Conservation (phyloP, 2,113 vertebrate species). For the Gasterosteus aculeatus region DNA sequence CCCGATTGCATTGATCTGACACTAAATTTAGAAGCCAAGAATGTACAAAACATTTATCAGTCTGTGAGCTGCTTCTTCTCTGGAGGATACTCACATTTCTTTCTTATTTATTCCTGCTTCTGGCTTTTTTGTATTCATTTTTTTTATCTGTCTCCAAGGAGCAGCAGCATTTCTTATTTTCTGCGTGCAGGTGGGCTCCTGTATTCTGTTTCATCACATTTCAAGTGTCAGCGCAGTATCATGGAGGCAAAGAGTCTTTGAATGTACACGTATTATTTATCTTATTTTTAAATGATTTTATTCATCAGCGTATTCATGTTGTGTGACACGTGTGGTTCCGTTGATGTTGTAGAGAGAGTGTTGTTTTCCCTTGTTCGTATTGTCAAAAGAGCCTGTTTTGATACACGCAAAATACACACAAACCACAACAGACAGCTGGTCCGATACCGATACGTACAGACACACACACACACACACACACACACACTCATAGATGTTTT, state of each 20-base stretch:
- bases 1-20: constrained; percentile 67
- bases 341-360: not conserved
- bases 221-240: constrained; percentile 6
- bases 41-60: constrained; percentile 57
- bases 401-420: not conserved
- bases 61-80: constrained; percentile 34
- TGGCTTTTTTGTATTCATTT: constrained; percentile 10
- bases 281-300: no score
- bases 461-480: not conserved
- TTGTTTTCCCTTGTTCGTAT: not conserved
- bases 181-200: not conserved
- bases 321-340: not conserved
- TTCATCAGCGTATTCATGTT: no score
- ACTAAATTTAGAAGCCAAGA: constrained; percentile 68
- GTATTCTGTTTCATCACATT: constrained; percentile 30
- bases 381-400: not conserved
- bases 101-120: not conserved
- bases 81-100: constrained; percentile 30
- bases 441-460: no score
- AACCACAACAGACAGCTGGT: not conserved
- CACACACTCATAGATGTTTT: constrained; percentile 8
- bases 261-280: no score
- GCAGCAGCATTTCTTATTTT: constrained; percentile 22
- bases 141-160: constrained; percentile 29
- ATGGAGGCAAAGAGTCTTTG: no score